Evolutionary conservation across 2,888 invertebrate species (phyloP).

Genomic region (Perdita meconis): DNA sequence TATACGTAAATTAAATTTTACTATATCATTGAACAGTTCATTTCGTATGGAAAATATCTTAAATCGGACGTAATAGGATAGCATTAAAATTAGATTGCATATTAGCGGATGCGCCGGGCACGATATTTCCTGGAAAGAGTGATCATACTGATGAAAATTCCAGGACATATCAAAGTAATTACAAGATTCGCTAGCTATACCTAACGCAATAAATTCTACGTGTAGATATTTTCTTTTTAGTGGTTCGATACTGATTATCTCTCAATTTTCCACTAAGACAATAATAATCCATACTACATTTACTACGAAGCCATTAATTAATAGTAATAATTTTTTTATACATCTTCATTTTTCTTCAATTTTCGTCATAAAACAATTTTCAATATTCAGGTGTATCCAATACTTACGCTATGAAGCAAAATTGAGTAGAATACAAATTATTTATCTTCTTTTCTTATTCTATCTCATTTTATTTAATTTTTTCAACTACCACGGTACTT

Average conservation of each 20-base stretch:
- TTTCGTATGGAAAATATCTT: not conserved
- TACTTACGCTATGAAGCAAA: not conserved
- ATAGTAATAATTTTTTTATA: slow-evolving; percentile 10
- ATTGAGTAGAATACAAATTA: too few relatives aligned
- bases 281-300: not conserved
- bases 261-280: not conserved
- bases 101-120: not conserved
- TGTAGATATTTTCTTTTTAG: slow-evolving; percentile 6
- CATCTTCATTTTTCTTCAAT: not conserved
- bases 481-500: too few relatives aligned
- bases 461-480: too few relatives aligned
- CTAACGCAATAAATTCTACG: slow-evolving; percentile 16
- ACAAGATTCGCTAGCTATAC: slow-evolving; percentile 8
- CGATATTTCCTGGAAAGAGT: not conserved
- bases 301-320: slow-evolving; percentile 5
- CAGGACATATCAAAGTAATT: slow-evolving; percentile 16
- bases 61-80: not conserved
- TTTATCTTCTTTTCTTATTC: too few relatives aligned
- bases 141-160: not conserved
- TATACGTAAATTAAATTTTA: too few relatives aligned
- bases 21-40: too few relatives aligned
- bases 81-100: not conserved
- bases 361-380: not conserved
- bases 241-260: slow-evolving; percentile 1
- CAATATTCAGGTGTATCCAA: not conserved